Evolutionary conservation across 1,140 invertebrate species (phyloP).

Genomic region (Latrodectus geometricus): DNA sequence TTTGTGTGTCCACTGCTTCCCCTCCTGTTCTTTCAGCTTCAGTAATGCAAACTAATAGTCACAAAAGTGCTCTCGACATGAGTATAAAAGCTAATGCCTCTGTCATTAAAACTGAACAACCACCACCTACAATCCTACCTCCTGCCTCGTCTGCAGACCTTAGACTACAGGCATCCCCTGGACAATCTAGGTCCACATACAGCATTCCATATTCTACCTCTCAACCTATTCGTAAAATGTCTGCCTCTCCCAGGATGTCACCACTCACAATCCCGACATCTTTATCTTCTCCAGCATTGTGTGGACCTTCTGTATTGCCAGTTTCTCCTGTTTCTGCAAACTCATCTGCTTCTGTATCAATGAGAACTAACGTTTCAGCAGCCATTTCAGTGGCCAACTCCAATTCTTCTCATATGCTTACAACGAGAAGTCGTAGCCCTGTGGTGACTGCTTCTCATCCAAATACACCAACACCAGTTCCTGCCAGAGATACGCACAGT

Average conservation of each 20-base stretch:
- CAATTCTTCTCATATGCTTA: constrained; percentile 8
- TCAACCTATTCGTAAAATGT: constrained; percentile 29
- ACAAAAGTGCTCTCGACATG: constrained; percentile 53
- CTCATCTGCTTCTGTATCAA: constrained; percentile 4
- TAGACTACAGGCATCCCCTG: constrained; percentile 21
- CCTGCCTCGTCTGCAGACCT: constrained; percentile 19
- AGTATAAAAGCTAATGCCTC: constrained; percentile 25
- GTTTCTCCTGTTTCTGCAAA: constrained; percentile 6
- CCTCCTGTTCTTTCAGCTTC: constrained; percentile 35
- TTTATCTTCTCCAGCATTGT: constrained; percentile 19
- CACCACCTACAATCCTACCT: constrained; percentile 31
- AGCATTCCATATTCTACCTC: constrained; percentile 59
- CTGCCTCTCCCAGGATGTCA: constrained; percentile 26
- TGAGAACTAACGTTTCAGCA: constrained; percentile 12
- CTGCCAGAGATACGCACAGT: constrained; percentile 56
- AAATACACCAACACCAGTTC: constrained; percentile 53
- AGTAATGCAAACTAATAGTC: constrained; percentile 12
- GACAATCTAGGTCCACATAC: constrained; percentile 37
- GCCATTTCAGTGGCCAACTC: constrained; percentile 9
- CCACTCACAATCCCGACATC: constrained; percentile 37
- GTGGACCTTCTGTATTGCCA: constrained; percentile 19
- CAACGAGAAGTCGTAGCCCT: constrained; percentile 27
- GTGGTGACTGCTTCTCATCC: constrained; percentile 44
- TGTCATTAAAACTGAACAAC: constrained; percentile 39
- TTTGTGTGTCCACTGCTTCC: constrained; percentile 19